Percentiles rank a stretch among this genome's conserved stretches.
Conservation (phyloP, 2,113 vertebrate species). For the Gobius niger region DNA sequence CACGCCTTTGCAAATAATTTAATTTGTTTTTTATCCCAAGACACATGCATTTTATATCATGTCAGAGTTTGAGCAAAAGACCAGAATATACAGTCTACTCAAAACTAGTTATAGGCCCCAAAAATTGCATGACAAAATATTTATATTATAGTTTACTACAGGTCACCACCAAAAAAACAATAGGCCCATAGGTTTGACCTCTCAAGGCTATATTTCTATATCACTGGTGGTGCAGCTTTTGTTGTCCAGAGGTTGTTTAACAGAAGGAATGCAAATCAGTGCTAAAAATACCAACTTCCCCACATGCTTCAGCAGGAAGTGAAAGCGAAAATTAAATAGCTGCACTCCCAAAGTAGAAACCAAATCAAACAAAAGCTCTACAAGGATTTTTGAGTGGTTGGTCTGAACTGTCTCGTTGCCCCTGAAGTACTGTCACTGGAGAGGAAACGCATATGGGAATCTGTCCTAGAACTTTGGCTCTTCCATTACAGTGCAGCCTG, state of each 20-base stretch:
- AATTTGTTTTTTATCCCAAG: too few relatives aligned
- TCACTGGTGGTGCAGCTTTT: neutral
- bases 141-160: too few relatives aligned
- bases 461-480: constrained; percentile 17
- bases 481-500: constrained; percentile 32
- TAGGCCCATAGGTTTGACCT: neutral
- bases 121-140: too few relatives aligned
- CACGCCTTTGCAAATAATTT: too few relatives aligned
- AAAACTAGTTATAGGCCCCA: too few relatives aligned
- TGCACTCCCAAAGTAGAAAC: constrained; percentile 6
- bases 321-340: constrained; percentile 29
- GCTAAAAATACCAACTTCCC: neutral
- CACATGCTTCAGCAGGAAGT: constrained; percentile 2
- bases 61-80: too few relatives aligned
- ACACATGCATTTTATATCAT: too few relatives aligned
- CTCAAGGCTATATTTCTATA: neutral
- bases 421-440: constrained; percentile 8
- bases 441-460: constrained; percentile 25
- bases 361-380: neutral
- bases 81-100: too few relatives aligned
- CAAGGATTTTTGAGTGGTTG: neutral
- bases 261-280: neutral
- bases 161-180: neutral
- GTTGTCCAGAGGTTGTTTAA: constrained; percentile 4
- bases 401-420: constrained; percentile 4